Evolutionary conservation across 2,888 invertebrate genomes (phyloP), one percentile per base, ranked within the genome.

Genomic region (Phengaris arion): DNA sequence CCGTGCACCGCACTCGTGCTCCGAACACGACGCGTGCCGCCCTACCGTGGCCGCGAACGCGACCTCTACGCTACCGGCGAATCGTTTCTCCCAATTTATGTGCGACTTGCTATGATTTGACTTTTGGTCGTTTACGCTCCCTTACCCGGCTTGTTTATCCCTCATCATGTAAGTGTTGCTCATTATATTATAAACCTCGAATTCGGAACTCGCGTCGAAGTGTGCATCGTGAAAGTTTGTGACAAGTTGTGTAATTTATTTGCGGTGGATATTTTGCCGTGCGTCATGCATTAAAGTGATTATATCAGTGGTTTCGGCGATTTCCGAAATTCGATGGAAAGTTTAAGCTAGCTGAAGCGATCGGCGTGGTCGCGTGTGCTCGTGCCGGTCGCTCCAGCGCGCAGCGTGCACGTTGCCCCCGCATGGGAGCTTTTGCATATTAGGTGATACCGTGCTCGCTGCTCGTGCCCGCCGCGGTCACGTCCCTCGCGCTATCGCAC

Each of bases 21-120:
- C 92, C 89, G 91, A 93, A 83, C 92, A 91, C 93, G 93, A 93
- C 93, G 91, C 92, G 93, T 88, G 92, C 92, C 92, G 88, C 90
- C 90, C 89, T 87, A 83, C 94, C 91, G 93, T 94, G 94, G 94
- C 94, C 94, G 94, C 94, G 92, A 94, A 94, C 94, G 94, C 94
- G 94, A 94, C 93, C 91, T 94, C 93, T 94, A 88, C 89, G 91
- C 93, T 94, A 94, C 94, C 94, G 94, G 92, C 94, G 89, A 93
- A 88, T 83, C 89, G 88, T 91, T 91, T 88, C 88, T 89, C 87
- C 87, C 88, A 89, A 91, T 91, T 92, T 92, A 88, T 87, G 90
- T 92, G 90, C 89, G 89, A 90, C 89, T 91, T 88, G 87, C 89
- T 91, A 89, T 93, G 90, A 91, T 90, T 89, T 92, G 91, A 91